Evolutionary conservation across 2,113 vertebrate species (phyloP), one percentile per base, ranked within the genome.

Genomic region (Melanotaenia duboulayi): DNA sequence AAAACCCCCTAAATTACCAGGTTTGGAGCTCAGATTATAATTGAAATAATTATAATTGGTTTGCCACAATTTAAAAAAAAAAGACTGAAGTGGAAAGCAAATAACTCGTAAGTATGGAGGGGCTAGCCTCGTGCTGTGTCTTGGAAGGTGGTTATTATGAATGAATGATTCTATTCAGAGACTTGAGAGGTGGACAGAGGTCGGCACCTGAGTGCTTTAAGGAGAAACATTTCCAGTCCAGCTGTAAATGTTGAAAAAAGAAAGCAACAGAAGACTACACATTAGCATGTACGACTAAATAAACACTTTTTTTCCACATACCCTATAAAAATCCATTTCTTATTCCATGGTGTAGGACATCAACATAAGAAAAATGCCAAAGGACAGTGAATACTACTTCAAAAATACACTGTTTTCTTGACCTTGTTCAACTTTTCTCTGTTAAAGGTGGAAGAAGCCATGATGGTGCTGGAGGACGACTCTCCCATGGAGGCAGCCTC

Each of bases 391-490:
- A 46, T 46, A 46, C 14, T 46, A 17, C 14, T 16, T 46, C 42
- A 48, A 48, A 48, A 19, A 48, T 19, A 19, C 5, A 48, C 4
- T 11, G 4, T 13, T n/a, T 46, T 20, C 39, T 39, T 25, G 49
- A 25, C 49, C 39, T 7, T 39, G 23, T 59, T 11, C 51, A 16
- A 7, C 60, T 50, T 66, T 65, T 46, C 52, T 35, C 40, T 22
- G 7, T 73, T 71, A 56, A 24, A 94, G 97, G 97, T 99, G 83
- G 97, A 99, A 90, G 97, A 99, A 91, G 97, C 96, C 0, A 95
- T 96, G 63, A 96, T 99, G 95, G 97, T 99, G 62, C 91, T 97
- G 92, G 97, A 99, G 90, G 97, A 99, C 61, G 97, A 99, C 84
- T 95, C 95, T 61, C 97, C 96, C 11, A 88, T 97, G 86, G 97